Base-by-base conservation (phyloP, 2,797 vertebrate genomes). In the Threskiornis aethiopicus region DNA sequence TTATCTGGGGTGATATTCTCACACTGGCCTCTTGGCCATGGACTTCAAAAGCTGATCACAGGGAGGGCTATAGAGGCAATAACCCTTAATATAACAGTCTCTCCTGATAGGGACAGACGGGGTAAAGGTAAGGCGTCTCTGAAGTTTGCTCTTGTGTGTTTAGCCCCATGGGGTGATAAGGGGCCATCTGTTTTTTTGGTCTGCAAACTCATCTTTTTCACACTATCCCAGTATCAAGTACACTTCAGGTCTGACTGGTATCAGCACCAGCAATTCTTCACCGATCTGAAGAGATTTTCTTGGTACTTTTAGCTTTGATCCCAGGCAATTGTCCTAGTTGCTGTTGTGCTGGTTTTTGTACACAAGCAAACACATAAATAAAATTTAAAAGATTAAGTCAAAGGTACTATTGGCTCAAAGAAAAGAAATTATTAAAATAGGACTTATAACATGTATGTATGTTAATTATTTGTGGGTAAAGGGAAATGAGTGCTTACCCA, bases 91-190 rank as follows among this genome's bases (percentile, higher is more conserved):
- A 96, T 93, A 97, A 97, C 93, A 96, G 71, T 83, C 87, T 90
- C 41, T 97, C 82, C 96, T 95, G 95, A 90, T 94, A 93, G 92
- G 90, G 94, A 95, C 86, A 97, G 97, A 97, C 96, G 97, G 96
- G 95, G 97, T 96, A 97, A 97, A 98, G 97, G 97, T 97, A 97
- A 98, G 96, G 96, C 79, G 82, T 97, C 98, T 97, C 88, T 89
- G 87, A 97, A 96, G 97, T 98, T 98, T 97, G 96, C 94, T 97
- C 93, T 97, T 98, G 98, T 98, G 92, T 98, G 91, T 97, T 98
- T 98, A 98, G 95, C 98, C 96, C 85, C 98, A 97, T 98, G 98
- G 97, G 97, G 98, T 97, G 97, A 98, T 98, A 98, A 98, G 94
- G 89, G 96, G 97, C 98, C 98, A 98, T 98, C 97, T 99, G 98